Conservation (phyloP, 2,888 invertebrate species). For the Cephus spinipes region DNA sequence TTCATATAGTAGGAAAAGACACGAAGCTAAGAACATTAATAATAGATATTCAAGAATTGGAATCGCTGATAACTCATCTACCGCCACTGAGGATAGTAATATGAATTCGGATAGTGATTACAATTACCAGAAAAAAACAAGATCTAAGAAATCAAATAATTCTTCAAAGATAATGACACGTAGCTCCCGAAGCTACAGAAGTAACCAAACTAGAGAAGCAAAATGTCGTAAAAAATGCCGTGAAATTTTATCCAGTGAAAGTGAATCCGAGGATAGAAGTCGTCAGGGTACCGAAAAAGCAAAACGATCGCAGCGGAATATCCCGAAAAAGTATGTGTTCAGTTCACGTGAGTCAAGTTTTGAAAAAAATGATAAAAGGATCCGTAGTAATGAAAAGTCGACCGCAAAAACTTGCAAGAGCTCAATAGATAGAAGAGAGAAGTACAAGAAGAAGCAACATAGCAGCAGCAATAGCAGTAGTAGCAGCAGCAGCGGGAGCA, state of each 20-base stretch:
- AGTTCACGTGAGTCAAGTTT: constrained; percentile 37
- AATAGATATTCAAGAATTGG: not conserved
- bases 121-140: constrained; percentile 24
- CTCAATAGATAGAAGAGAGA: not conserved
- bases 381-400: not conserved
- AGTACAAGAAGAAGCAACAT: constrained; percentile 16
- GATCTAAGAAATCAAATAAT: constrained; percentile 29
- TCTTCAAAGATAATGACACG: constrained; percentile 21
- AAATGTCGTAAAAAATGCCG: constrained; percentile 22
- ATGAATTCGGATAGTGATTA: constrained; percentile 42
- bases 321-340: constrained; percentile 20
- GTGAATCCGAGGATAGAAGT: not conserved
- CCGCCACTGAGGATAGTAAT: constrained; percentile 29
- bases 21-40: not conserved
- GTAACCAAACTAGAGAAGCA: constrained; percentile 25
- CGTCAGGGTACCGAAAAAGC: not conserved
- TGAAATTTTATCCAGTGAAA: constrained; percentile 1
- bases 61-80: constrained; percentile 11
- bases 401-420: not conserved
- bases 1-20: not conserved
- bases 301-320: constrained; percentile 27
- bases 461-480: constrained; percentile 22
- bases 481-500: constrained; percentile 16
- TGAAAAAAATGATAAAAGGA: constrained; percentile 18
- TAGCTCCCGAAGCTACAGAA: not conserved